phyloP scores from a whole-genome alignment of 2,113 vertebrate genomes.

The Sinocyclocheilus grahami region DNA sequence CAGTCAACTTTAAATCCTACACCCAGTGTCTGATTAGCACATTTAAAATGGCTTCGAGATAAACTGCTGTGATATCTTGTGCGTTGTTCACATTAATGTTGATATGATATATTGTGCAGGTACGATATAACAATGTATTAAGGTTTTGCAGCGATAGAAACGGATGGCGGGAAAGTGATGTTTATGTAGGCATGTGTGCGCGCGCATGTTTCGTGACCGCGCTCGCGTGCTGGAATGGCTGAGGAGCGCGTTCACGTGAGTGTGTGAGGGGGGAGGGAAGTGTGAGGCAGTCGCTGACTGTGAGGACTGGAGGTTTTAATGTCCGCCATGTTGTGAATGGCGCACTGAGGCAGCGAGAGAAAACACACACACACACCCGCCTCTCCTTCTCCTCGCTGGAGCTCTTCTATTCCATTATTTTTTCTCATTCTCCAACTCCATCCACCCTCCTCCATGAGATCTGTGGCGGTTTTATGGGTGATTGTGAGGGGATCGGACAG shows the following conservation, averaged over 20 bases:
- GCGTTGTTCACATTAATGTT: neutral
- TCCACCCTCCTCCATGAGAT: slow-evolving; percentile 90
- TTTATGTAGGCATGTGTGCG: neutral
- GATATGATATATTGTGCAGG: neutral
- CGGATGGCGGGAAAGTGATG: no score
- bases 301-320: slow-evolving; percentile 85
- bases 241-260: slow-evolving; percentile 69
- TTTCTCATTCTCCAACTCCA: slow-evolving; percentile 71
- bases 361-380: slow-evolving; percentile 82
- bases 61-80: no score
- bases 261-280: slow-evolving; percentile 56
- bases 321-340: slow-evolving; percentile 99
- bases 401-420: slow-evolving; percentile 10
- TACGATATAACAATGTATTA: neutral
- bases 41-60: no score
- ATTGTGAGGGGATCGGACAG: slow-evolving; percentile 81
- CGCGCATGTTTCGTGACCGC: slow-evolving; percentile 76
- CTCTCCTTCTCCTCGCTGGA: slow-evolving; percentile 81
- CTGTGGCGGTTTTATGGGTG: slow-evolving; percentile 84
- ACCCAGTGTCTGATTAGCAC: no score
- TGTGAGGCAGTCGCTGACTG: slow-evolving; percentile 73
- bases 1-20: no score
- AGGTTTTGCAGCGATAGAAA: neutral
- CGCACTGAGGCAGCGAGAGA: slow-evolving; percentile 90
- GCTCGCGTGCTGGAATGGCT: slow-evolving; percentile 90